Base-by-base conservation (phyloP, 2,888 invertebrate species). In the Plebejus anna region DNA sequence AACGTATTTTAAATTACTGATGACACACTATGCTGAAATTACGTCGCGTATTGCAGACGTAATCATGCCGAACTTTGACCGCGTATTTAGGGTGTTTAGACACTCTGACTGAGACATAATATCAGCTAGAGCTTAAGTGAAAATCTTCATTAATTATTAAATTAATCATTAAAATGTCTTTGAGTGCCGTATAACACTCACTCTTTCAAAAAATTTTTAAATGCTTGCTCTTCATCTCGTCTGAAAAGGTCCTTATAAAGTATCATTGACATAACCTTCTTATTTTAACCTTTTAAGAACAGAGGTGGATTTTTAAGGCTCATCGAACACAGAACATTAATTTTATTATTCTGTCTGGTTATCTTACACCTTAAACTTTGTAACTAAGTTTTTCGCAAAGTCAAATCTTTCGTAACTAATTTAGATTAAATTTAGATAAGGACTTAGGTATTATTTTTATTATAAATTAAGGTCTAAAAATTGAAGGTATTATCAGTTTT, bases 341-440 rank as follows among this genome's bases (percentile, higher is more conserved):
- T 32, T 32, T 66, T 66, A 66, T 66, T 66, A 66, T 66, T 66
- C 66, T 66, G 32, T 66, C 66, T 66, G 32, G 13, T 66, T 66
- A 32, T 66, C 66, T 13, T 32, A 32, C 66, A 66, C 32, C 66
- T 66, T 66, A 13, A 66, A 66, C 66, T 66, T 66, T 32, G 11
- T 32, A 32, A 32, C 28, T 13, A 66, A 66, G 66, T 66, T 66
- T 32, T 66, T 66, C 11, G 28, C 66, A 66, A 66, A 66, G 66
- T 66, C 66, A 66, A 66, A 66, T 66, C 66, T 66, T 32, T 66
- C 4, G 4, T 66, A 66, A 66, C 32, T 32, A 66, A 61, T 61
- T 61, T 61, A 22, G 22, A 22, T 22, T 61, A 61, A 61, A 61
- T 59, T 22, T 22, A 59, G 59, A 59, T 59, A 59, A 22, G 28